Percentiles rank a stretch among this genome's conserved stretches.
These are phyloP conservation scores for Oscheius sp. DNA, from an alignment of 2,888 invertebrate species.

Conservation along the genomic window DNA sequence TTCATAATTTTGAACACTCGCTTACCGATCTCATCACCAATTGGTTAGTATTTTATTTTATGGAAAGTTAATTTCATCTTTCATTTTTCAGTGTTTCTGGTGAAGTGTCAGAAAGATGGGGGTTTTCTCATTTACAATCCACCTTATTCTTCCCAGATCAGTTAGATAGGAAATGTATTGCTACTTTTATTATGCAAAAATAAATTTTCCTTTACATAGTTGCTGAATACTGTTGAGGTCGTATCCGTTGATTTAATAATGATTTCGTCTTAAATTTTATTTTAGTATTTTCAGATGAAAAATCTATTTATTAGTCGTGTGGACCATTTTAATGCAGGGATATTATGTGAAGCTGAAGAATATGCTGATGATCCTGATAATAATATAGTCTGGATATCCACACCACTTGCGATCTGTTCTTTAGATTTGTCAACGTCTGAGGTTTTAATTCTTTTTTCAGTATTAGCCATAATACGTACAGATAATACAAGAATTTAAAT, in stretches of 20 bases:
- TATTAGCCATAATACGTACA: neutral
- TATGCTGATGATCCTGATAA: neutral
- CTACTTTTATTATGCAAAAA: neutral
- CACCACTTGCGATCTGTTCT: neutral
- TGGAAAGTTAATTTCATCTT: too few relatives aligned
- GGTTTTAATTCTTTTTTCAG: neutral
- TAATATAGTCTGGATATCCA: neutral
- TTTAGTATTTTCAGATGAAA: conserved; percentile 6
- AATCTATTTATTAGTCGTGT: neutral
- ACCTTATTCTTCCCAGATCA: neutral
- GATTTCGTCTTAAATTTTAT: neutral
- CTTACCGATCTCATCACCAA: conserved; percentile 12
- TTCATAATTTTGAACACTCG: neutral
- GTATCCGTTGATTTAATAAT: neutral
- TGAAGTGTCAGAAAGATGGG: neutral
- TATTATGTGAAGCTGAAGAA: neutral
- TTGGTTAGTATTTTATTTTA: conserved; percentile 3
- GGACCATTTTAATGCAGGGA: neutral
- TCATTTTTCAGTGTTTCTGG: conserved; percentile 1
- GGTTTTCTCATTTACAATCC: neutral
- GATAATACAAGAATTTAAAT: conserved; percentile 8
- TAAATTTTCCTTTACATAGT: conserved; percentile 2
- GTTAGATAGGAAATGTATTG: neutral
- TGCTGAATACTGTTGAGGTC: too few relatives aligned
- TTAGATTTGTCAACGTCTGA: neutral